Percentiles rank a stretch among this genome's conserved stretches.
phyloP scores from a whole-genome alignment of 2,888 invertebrate genomes.

The Lottia gigantea region DNA sequence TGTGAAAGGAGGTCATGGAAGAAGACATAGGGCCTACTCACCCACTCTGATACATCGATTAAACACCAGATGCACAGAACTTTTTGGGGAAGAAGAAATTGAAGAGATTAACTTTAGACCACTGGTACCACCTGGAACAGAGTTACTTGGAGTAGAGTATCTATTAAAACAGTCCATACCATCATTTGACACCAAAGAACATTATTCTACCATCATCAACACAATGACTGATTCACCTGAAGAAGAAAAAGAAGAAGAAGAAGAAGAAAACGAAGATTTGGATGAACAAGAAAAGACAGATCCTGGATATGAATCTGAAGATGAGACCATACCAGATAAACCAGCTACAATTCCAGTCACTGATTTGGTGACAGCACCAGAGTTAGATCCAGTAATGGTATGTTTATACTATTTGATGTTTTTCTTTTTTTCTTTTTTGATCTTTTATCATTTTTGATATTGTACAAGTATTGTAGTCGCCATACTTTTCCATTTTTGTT shows the following conservation, averaged over 20 bases:
- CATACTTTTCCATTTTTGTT: too few relatives aligned
- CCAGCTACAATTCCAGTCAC: background rate
- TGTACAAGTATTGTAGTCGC: too few relatives aligned
- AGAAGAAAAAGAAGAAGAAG: too few relatives aligned
- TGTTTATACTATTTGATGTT: background rate
- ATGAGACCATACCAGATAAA: background rate
- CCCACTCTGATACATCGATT: conserved; percentile 10
- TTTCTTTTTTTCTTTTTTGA: too few relatives aligned
- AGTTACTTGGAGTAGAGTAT: background rate
- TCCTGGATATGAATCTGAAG: background rate
- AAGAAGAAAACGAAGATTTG: too few relatives aligned
- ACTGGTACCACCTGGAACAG: background rate
- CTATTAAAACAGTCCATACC: background rate
- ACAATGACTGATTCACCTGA: too few relatives aligned
- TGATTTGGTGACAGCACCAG: background rate
- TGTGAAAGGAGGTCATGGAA: conserved; percentile 1
- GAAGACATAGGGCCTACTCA: background rate
- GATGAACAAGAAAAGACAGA: background rate
- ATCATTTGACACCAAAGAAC: background rate
- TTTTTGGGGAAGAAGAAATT: background rate
- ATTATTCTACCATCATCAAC: conserved; percentile 5
- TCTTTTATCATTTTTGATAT: background rate
- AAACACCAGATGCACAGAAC: background rate
- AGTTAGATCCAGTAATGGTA: background rate
- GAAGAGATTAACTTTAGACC: conserved; percentile 9